A percentile compares a stretch with the other conserved stretches of the same genome.
Evolutionary conservation across 2,888 invertebrate genomes (phyloP).

Genomic region (Auanema freiburgensis): DNA sequence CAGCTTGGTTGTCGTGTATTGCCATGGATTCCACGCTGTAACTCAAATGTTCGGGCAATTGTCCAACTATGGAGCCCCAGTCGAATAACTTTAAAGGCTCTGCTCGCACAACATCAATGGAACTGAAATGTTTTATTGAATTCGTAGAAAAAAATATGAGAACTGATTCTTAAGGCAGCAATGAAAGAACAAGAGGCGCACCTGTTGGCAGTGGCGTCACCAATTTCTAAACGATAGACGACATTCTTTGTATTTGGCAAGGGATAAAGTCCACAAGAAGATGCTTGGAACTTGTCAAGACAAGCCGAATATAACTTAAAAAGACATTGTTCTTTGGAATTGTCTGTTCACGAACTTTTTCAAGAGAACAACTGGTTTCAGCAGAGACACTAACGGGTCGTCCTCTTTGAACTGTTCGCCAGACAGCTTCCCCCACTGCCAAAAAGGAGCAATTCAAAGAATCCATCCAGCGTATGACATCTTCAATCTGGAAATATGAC

Average conservation of each 20-base stretch:
- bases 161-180: too few relatives aligned
- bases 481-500: slow-evolving; percentile 8
- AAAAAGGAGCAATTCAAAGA: slow-evolving; percentile 17
- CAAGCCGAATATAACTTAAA: slow-evolving; percentile 33
- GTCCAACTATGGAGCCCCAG: slow-evolving; percentile 27
- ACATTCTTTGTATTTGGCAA: slow-evolving; percentile 18
- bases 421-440: slow-evolving; percentile 16
- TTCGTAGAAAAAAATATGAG: neutral
- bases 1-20: slow-evolving; percentile 29
- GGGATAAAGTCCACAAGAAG: slow-evolving; percentile 32
- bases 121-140: slow-evolving; percentile 15
- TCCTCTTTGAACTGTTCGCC: slow-evolving; percentile 11
- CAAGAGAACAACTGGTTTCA: slow-evolving; percentile 16
- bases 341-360: slow-evolving; percentile 5
- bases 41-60: slow-evolving; percentile 10
- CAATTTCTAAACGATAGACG: slow-evolving; percentile 35
- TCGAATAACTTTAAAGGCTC: slow-evolving; percentile 34
- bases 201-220: slow-evolving; percentile 32
- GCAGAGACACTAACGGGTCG: slow-evolving; percentile 10
- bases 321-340: neutral
- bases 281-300: slow-evolving; percentile 18
- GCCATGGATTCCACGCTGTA: slow-evolving; percentile 34
- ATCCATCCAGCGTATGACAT: slow-evolving; percentile 19
- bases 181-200: neutral
- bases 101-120: slow-evolving; percentile 22